A percentile compares a stretch with the other conserved stretches of the same genome.
Conservation (phyloP, 2,113 vertebrate species). For the Thunnus maccoyii region DNA sequence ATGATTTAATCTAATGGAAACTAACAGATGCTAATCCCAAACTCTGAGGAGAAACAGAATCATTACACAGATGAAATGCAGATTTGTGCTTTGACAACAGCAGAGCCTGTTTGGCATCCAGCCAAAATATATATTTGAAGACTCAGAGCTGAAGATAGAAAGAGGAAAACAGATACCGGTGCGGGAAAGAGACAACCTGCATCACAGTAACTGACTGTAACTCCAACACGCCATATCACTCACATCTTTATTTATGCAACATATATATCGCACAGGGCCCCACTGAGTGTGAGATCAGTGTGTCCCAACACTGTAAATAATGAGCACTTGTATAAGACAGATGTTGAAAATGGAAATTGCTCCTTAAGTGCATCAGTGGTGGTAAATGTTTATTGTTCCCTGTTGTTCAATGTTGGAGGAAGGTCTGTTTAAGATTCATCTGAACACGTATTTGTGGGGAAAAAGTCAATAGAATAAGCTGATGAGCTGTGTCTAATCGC, state of each 20-base stretch:
- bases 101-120: neutral
- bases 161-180: neutral
- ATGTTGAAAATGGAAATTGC: neutral
- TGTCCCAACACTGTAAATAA: neutral
- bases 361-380: neutral
- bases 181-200: neutral
- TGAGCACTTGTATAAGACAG: neutral
- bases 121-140: neutral
- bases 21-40: slow-evolving; percentile 5
- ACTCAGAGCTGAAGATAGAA: neutral
- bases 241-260: neutral
- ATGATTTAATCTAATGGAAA: slow-evolving; percentile 1
- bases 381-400: neutral
- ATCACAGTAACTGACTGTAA: neutral
- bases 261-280: neutral
- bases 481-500: slow-evolving; percentile 5
- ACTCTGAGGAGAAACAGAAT: neutral
- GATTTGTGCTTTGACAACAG: neutral
- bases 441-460: too few relatives aligned
- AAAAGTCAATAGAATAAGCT: neutral
- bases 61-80: neutral
- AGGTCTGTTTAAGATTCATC: neutral
- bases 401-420: neutral
- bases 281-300: neutral
- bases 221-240: neutral